phyloP scores from a whole-genome alignment of 2,797 vertebrate genomes.

The Brotula barbata region DNA sequence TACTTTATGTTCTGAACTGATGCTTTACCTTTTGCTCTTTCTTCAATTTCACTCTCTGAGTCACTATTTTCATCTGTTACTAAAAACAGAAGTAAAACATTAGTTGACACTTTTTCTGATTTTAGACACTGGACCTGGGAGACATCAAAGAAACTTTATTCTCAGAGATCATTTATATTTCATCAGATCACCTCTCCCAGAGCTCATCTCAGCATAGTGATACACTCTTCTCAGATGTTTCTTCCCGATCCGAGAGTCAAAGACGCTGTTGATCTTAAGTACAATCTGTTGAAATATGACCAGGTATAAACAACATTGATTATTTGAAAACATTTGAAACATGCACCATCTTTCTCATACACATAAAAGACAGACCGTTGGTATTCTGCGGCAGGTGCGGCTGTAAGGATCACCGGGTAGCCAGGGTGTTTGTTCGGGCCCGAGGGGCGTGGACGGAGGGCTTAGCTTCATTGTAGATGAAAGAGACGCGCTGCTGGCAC shows the following conservation, averaged over 20 bases:
- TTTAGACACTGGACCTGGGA: too few species aligned
- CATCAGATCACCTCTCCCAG: slow-evolving; percentile 83
- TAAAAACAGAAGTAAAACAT: slow-evolving; percentile 55
- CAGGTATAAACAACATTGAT: slow-evolving; percentile 9
- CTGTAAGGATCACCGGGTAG: slow-evolving; percentile 46
- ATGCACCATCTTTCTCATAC: slow-evolving; percentile 59
- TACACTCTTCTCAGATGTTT: slow-evolving; percentile 86
- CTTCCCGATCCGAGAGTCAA: slow-evolving; percentile 87
- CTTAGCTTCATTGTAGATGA: slow-evolving; percentile 84
- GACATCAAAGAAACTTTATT: background rate
- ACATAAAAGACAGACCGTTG: slow-evolving; percentile 62
- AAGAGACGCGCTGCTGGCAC: slow-evolving; percentile 73
- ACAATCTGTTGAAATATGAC: slow-evolving; percentile 64
- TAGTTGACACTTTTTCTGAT: too few species aligned
- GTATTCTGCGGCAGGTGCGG: slow-evolving; percentile 66
- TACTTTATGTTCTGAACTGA: background rate
- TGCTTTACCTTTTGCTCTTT: slow-evolving; percentile 84
- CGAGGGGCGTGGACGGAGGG: slow-evolving; percentile 62
- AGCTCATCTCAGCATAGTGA: slow-evolving; percentile 86
- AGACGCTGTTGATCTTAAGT: slow-evolving; percentile 87
- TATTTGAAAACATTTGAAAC: too few species aligned
- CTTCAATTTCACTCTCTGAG: slow-evolving; percentile 90
- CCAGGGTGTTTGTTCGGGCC: slow-evolving; percentile 46
- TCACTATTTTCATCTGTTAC: slow-evolving; percentile 92
- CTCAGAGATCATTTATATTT: background rate